These are phyloP conservation scores for Drosophila suboccidentalis DNA, from an alignment of 2,888 invertebrate genomes.

Conservation along the genomic window DNA sequence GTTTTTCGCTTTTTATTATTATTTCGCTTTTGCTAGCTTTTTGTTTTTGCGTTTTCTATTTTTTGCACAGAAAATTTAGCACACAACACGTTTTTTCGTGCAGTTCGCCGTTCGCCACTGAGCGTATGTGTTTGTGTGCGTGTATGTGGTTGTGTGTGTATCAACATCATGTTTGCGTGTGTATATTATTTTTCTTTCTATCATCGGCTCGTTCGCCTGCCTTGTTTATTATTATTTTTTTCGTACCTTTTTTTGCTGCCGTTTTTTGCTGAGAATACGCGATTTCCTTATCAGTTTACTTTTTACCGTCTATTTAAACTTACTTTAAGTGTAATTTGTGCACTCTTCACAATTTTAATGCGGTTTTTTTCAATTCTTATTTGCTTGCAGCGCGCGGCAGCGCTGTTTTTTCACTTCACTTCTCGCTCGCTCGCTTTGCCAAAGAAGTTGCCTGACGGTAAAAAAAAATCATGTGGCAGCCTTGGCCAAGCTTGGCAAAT, in stretches of 20 bases:
- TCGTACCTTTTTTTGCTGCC: slow-evolving; percentile 58
- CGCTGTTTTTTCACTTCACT: too few relatives aligned
- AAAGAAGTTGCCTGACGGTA: too few relatives aligned
- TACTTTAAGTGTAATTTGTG: slow-evolving; percentile 54
- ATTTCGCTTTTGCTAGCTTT: slow-evolving; percentile 49
- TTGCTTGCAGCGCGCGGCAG: slow-evolving; percentile 69
- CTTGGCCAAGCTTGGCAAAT: too few relatives aligned
- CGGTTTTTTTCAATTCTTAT: slow-evolving; percentile 73
- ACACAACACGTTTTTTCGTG: slow-evolving; percentile 82
- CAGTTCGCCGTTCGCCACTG: slow-evolving; percentile 60
- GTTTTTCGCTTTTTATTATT: slow-evolving; percentile 61
- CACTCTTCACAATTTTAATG: slow-evolving; percentile 68
- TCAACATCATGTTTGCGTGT: slow-evolving; percentile 71
- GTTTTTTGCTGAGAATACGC: slow-evolving; percentile 24
- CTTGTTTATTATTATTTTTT: slow-evolving; percentile 73
- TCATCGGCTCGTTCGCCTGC: slow-evolving; percentile 69
- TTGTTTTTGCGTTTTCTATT: slow-evolving; percentile 69
- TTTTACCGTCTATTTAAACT: slow-evolving; percentile 43
- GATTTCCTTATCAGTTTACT: slow-evolving; percentile 23
- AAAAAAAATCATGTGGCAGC: too few relatives aligned
- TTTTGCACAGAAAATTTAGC: slow-evolving; percentile 76
- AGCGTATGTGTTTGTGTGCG: slow-evolving; percentile 29
- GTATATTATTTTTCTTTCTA: slow-evolving; percentile 78
- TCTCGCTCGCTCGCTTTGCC: too few relatives aligned
- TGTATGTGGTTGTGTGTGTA: slow-evolving; percentile 51